Evolutionary conservation across 2,888 invertebrate genomes (phyloP), one percentile per base, ranked within the genome.

Genomic region (Nipponacmea schrenckii): DNA sequence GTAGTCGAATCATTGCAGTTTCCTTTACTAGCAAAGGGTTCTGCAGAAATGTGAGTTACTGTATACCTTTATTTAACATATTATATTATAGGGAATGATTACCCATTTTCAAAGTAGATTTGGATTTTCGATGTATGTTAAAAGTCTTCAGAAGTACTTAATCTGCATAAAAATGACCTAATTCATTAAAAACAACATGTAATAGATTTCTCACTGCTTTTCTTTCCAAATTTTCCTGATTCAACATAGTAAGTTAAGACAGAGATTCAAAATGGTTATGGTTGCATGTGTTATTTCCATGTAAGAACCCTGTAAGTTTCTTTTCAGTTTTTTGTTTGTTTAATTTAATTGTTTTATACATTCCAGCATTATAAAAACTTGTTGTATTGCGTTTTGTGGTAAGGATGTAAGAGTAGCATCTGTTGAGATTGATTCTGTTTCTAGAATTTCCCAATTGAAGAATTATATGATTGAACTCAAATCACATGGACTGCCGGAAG

Each of bases 361-460:
- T 50, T 67, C 10, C 39, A 64, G 69, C 14, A 71, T 56, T 27
- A 69, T 77, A 17, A 72, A 72, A 8, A 62, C 80, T 48, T 74
- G 75, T 56, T 79, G 80, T 31, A 66, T 83, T 3, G 80, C 82
- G 10, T 69, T 86, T 17, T 77, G 80, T 75, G 85, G 85, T 14
- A 68, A 72, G 2, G 73, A 77, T 12, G 71, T 85, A 5, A 74
- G 77, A 27, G 80, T 81, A 26, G 81, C 81, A 0, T 84, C 83
- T 26, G 80, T 83, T 3, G 74, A 83, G 10, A 73, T 85, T 5
- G 79, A 80, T 39, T 70, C 75, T 10, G 70, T 83, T 0, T 69
- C 76, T 20, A 74, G 73, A 10, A 62, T 68, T 14, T 65, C 72
- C 62, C 77, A 79, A 64, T 81, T 82, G 15, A 82, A 83, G 63